phyloP scores from a whole-genome alignment of 2,113 vertebrate species.

The Anolis sagrei region DNA sequence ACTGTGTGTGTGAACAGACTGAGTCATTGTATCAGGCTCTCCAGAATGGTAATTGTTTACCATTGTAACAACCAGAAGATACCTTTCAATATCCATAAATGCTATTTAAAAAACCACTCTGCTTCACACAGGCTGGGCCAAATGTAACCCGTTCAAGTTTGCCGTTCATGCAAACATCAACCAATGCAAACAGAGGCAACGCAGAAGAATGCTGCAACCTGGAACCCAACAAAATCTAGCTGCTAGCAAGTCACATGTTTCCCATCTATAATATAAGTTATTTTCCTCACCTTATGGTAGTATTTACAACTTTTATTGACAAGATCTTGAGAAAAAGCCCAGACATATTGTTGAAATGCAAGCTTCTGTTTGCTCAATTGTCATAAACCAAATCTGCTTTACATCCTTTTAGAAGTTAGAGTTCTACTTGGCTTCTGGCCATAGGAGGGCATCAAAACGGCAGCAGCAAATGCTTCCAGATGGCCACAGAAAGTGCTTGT shows the following conservation, averaged over 20 bases:
- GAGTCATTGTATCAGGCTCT: not conserved
- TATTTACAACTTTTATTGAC: not conserved
- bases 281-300: not conserved
- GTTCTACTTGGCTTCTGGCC: not conserved
- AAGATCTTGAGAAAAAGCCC: not conserved
- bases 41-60: not conserved
- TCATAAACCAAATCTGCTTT: not conserved
- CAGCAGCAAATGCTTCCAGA: not conserved
- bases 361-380: not conserved
- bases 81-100: not conserved
- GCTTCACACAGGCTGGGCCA: not conserved
- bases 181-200: no score
- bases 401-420: not conserved
- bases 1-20: not conserved
- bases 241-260: no score
- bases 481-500: slow-evolving; percentile 10
- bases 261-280: no score
- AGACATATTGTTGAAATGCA: not conserved
- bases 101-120: not conserved
- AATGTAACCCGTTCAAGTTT: no score
- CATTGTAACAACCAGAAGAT: not conserved
- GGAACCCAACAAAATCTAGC: no score
- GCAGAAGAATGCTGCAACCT: no score
- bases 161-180: no score
- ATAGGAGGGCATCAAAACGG: not conserved